Evolutionary conservation across 1,140 invertebrate genomes (phyloP).

Genomic region (Heliothis subflexa): DNA sequence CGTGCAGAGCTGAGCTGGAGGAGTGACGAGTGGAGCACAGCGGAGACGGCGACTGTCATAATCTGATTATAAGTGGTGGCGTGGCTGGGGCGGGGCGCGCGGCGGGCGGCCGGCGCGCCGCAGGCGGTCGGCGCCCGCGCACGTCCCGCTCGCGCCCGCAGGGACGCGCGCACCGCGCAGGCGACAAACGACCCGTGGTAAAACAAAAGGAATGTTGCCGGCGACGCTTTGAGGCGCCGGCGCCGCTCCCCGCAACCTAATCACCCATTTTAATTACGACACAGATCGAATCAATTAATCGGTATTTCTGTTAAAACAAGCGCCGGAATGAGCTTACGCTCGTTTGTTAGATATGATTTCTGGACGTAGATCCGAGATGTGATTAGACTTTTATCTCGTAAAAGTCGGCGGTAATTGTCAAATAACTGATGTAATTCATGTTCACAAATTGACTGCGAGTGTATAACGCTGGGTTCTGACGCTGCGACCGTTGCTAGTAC

Average conservation of each 20-base stretch:
- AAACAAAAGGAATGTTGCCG: constrained; percentile 86
- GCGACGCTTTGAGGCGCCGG: constrained; percentile 85
- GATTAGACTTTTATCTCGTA: constrained; percentile 70
- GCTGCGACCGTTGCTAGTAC: background rate
- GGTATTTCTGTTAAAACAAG: constrained; percentile 85
- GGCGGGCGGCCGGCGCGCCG: constrained; percentile 80
- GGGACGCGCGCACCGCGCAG: constrained; percentile 66
- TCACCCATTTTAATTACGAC: constrained; percentile 86
- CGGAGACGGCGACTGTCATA: constrained; percentile 80
- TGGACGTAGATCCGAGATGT: constrained; percentile 61
- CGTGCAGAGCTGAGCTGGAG: constrained; percentile 73
- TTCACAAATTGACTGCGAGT: constrained; percentile 16
- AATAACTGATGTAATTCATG: constrained; percentile 44
- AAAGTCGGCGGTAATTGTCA: constrained; percentile 57
- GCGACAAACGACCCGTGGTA: constrained; percentile 86
- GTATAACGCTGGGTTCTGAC: background rate
- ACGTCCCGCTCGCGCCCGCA: constrained; percentile 64
- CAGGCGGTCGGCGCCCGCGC: constrained; percentile 82
- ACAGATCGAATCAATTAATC: constrained; percentile 86
- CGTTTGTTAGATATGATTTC: constrained; percentile 58
- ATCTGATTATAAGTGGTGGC: constrained; percentile 84
- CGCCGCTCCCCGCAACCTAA: constrained; percentile 81
- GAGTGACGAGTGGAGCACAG: constrained; percentile 74
- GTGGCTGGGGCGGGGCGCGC: constrained; percentile 81
- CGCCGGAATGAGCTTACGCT: constrained; percentile 68